A percentile compares a stretch with the other conserved stretches of the same genome.
Conservation (phyloP, 2,113 vertebrate genomes). For the Pseudonaja textilis region DNA sequence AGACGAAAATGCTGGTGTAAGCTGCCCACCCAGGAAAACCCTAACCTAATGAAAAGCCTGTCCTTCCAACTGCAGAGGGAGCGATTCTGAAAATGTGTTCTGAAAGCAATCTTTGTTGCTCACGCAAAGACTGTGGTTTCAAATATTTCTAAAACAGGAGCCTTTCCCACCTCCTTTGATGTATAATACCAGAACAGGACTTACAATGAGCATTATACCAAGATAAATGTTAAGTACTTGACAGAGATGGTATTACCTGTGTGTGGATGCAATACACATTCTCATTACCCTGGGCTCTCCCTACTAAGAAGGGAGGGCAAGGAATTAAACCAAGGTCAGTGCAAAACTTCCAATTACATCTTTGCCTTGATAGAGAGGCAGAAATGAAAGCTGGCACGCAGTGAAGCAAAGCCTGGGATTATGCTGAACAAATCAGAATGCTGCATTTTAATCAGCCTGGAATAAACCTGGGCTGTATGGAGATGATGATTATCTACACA, state of each 20-base stretch:
- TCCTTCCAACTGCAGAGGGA: not conserved
- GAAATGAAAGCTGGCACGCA: slow-evolving; percentile 6
- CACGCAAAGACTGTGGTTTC: not conserved
- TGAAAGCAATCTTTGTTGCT: not conserved
- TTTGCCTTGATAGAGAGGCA: slow-evolving; percentile 32
- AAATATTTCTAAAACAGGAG: not conserved
- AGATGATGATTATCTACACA: slow-evolving; percentile 1
- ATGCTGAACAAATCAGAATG: slow-evolving; percentile 8
- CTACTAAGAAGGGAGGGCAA: slow-evolving; percentile 21
- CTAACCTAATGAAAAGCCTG: not conserved
- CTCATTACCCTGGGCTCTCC: slow-evolving; percentile 15
- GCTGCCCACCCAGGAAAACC: not conserved
- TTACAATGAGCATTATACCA: not conserved
- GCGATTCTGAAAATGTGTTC: not conserved
- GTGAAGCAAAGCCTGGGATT: not conserved
- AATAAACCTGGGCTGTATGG: not conserved
- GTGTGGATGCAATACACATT: slow-evolving; percentile 23
- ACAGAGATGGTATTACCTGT: slow-evolving; percentile 17
- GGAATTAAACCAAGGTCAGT: slow-evolving; percentile 17
- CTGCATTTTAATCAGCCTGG: not conserved
- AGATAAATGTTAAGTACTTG: not conserved
- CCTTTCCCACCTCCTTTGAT: not conserved
- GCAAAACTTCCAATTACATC: slow-evolving; percentile 10
- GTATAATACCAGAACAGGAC: not conserved
- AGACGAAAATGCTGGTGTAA: not conserved